These are phyloP conservation scores for Masticophis lateralis DNA, from an alignment of 2,797 vertebrate species.

Conservation along the genomic window DNA sequence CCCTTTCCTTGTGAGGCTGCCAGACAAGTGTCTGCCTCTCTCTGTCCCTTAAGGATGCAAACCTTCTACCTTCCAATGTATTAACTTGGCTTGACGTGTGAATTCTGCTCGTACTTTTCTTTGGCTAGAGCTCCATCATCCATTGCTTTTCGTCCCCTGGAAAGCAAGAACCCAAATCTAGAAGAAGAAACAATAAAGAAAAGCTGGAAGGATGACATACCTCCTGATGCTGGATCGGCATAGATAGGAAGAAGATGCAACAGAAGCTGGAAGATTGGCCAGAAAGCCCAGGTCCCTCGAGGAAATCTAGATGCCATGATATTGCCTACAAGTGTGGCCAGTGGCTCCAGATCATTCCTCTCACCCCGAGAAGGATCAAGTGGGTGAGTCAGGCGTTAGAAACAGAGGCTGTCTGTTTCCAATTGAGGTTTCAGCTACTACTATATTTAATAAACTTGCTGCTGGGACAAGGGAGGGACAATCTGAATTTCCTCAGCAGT, in stretches of 20 bases:
- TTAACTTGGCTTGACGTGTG: background rate
- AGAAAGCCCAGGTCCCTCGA: background rate
- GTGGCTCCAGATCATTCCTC: background rate
- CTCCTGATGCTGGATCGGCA: slow-evolving; percentile 40
- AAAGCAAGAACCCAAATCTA: background rate
- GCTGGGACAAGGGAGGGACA: slow-evolving; percentile 61
- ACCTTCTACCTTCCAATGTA: background rate
- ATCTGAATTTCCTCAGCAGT: slow-evolving; percentile 58
- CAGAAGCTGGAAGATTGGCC: slow-evolving; percentile 38
- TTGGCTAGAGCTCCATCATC: background rate
- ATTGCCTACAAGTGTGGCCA: background rate
- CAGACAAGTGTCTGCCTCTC: background rate
- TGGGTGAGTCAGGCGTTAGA: background rate
- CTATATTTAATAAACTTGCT: slow-evolving; percentile 66
- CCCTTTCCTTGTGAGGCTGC: background rate
- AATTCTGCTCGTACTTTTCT: background rate
- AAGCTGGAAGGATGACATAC: slow-evolving; percentile 42
- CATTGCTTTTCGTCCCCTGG: rapidly evolving
- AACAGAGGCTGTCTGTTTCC: slow-evolving; percentile 33
- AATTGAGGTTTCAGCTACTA: slow-evolving; percentile 44
- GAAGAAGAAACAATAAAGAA: rapidly evolving
- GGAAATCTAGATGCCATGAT: slow-evolving; percentile 39
- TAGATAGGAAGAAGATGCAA: rapidly evolving
- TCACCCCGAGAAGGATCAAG: background rate
- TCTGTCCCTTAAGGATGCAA: background rate